Evolutionary conservation across 2,797 vertebrate genomes (phyloP), one percentile per base, ranked within the genome.

Genomic region (Coluber constrictor): DNA sequence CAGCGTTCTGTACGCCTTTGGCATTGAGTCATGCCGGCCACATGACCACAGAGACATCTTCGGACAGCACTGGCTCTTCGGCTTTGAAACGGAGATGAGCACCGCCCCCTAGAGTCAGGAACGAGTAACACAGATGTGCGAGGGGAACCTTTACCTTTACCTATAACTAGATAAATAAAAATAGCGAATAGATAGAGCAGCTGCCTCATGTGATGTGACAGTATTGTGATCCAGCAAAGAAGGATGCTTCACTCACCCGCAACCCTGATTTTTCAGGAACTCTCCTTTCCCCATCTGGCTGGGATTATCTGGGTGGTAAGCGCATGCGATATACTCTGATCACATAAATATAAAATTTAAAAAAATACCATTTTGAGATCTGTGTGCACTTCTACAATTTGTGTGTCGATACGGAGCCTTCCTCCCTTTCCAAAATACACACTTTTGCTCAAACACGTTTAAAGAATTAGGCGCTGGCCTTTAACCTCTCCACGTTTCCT

Each of bases 281-380:
- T 87, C 95, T 92, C 88, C 94, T 89, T 74, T 96, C 94, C 94
- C 94, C 25, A 66, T 96, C 91, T 97, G 94, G 95, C 95, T 94
- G 92, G 94, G 90, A 92, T 27, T 96, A 88, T 54, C 96, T 0
- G 87, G 92, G 95, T 96, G 97, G 97, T 97, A 97, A 97, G 97
- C 95, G 90, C 88, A 74, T 15, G 66, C 66, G 88, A 83, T 94
- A 92, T 94, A 87, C 91, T 94, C 93, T 95, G 93, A 91, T 95
- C 93, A 93, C 95, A 55, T 25, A 93, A 47, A 56, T 11, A 12
- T 63, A 63, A 63, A 63, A 93, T 94, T 4, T 0, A 47, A 47
- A 47, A 47, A 47, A 47, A 63, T 16, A n/a, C n/a, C 87, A 8
- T 20, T 16, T 15, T 27, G 32, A 57, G 87, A 25, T 18, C 29